Evolutionary conservation across 2,888 invertebrate genomes (phyloP).

Genomic region (Drosophila fulvimacula): DNA sequence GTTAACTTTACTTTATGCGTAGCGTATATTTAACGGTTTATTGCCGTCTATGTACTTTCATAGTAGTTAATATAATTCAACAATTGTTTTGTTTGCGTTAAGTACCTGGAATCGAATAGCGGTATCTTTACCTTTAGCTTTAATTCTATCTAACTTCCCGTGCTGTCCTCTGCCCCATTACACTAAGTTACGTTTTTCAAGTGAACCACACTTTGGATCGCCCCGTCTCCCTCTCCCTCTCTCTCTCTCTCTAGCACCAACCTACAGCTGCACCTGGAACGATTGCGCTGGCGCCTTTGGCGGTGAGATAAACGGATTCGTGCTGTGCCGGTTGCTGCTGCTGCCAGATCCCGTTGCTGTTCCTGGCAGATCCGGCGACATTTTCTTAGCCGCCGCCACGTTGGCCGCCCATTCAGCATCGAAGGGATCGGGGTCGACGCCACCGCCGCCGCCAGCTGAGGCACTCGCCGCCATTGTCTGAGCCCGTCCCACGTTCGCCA

Average conservation of each 20-base stretch:
- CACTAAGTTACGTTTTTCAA: conserved; percentile 75
- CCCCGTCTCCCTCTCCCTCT: conserved; percentile 24
- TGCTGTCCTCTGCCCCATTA: conserved; percentile 54
- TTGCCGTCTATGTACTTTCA: conserved; percentile 38
- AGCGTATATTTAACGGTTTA: conserved; percentile 35
- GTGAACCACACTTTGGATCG: conserved; percentile 78
- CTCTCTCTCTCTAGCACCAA: conserved; percentile 1
- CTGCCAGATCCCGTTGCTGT: conserved; percentile 10
- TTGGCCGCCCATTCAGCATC: conserved; percentile 92
- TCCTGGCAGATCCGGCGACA: conserved; percentile 85
- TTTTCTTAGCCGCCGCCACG: conserved; percentile 84
- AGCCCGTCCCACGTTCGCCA: conserved; percentile 87
- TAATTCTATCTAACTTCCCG: conserved; percentile 40
- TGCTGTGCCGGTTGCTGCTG: conserved; percentile 77
- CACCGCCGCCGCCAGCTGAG: conserved; percentile 86
- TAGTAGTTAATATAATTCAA: conserved; percentile 55
- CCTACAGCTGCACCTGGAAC: conserved; percentile 85
- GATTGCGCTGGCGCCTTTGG: conserved; percentile 85
- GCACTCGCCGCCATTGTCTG: conserved; percentile 87
- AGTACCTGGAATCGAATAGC: conserved; percentile 57
- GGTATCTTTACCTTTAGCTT: conserved; percentile 25
- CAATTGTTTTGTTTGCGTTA: conserved; percentile 70
- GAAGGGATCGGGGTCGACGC: conserved; percentile 88
- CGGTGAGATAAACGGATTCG: conserved; percentile 85
- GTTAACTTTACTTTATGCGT: conserved; percentile 56